Evolutionary conservation across 2,113 vertebrate genomes (phyloP).

Genomic region (Murina feae): DNA sequence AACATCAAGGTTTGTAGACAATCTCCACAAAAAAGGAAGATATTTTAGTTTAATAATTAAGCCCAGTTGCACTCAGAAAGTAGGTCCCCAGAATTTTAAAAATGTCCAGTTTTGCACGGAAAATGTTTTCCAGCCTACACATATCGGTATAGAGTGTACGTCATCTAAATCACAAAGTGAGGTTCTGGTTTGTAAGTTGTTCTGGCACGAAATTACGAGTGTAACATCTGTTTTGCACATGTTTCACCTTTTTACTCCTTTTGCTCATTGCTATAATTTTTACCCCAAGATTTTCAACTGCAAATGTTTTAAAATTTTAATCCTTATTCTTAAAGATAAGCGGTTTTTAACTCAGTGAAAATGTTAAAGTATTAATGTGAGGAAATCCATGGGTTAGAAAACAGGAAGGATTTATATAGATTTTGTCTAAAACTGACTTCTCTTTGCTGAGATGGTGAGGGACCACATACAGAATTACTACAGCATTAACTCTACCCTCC

Average conservation of each 20-base stretch:
- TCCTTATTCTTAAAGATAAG: slow-evolving; percentile 5
- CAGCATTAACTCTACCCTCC: background rate
- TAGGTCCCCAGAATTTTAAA: slow-evolving; percentile 43
- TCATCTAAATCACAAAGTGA: slow-evolving; percentile 66
- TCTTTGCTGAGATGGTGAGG: background rate
- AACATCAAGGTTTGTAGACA: slow-evolving; percentile 39
- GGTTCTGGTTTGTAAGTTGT: slow-evolving; percentile 73
- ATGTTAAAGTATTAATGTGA: background rate
- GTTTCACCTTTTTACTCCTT: slow-evolving; percentile 71
- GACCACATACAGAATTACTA: background rate
- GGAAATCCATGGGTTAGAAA: background rate
- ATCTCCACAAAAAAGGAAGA: slow-evolving; percentile 41
- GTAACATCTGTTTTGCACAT: slow-evolving; percentile 76
- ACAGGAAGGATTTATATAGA: background rate
- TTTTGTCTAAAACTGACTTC: background rate
- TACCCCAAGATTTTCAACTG: slow-evolving; percentile 49
- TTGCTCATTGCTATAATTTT: slow-evolving; percentile 59
- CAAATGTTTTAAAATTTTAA: slow-evolving; percentile 47
- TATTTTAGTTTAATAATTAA: slow-evolving; percentile 54
- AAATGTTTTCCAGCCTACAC: slow-evolving; percentile 60
- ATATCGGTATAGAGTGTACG: slow-evolving; percentile 52
- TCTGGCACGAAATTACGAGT: slow-evolving; percentile 64
- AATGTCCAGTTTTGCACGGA: background rate
- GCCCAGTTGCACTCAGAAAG: slow-evolving; percentile 31
- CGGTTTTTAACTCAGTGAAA: background rate